These are phyloP conservation scores for Oophaga pumilio DNA, from an alignment of 2,113 vertebrate genomes.

Conservation along the genomic window DNA sequence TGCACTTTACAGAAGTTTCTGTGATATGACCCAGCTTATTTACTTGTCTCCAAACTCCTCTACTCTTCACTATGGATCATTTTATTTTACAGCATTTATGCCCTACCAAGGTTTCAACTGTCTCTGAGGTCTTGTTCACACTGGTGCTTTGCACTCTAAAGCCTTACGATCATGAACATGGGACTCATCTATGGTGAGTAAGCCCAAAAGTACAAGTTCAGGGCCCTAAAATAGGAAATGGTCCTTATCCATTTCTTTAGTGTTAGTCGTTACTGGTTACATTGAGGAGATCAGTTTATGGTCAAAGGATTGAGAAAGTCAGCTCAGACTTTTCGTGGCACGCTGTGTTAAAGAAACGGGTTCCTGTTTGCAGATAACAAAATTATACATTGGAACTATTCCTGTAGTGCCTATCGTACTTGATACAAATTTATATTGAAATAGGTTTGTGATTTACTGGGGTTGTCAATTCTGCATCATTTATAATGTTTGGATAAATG, in stretches of 20 bases:
- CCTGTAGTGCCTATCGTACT: neutral
- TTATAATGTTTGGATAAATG: too few species aligned
- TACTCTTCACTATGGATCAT: neutral
- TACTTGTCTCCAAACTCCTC: neutral
- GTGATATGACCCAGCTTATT: neutral
- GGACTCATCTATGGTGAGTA: neutral
- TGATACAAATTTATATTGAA: neutral
- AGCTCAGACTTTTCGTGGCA: neutral
- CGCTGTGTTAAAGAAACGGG: neutral
- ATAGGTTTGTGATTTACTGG: too few species aligned
- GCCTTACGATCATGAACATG: neutral
- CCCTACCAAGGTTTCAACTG: neutral
- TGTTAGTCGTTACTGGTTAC: neutral
- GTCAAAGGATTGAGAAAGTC: neutral
- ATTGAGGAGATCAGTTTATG: neutral
- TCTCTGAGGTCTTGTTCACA: neutral
- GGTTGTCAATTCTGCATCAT: too few species aligned
- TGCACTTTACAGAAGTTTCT: constrained; percentile 2
- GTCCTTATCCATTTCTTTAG: neutral
- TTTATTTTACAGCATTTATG: neutral
- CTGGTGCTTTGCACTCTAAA: neutral
- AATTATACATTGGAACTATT: neutral
- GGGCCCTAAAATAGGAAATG: neutral
- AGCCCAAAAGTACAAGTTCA: neutral
- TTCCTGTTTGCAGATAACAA: neutral